Base-by-base conservation (phyloP, 2,888 invertebrate species). In the Microplitis deprimator region DNA sequence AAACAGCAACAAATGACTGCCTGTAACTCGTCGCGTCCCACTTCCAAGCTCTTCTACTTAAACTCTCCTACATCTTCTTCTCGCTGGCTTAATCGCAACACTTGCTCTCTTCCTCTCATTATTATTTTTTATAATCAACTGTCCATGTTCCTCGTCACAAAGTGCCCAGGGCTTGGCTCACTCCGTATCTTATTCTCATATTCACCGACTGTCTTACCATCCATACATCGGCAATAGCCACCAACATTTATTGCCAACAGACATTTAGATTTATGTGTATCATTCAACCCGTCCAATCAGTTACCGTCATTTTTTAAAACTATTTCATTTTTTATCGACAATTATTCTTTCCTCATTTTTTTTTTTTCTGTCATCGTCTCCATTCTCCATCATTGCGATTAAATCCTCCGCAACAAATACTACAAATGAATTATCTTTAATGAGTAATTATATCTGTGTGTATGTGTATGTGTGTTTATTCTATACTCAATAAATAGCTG, bases 1-100 rank as follows among this genome's bases (percentile, higher is more conserved):
- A 87, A 88, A 87, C 87, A 87, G 85, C 86, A 86, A 88, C 88
- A 87, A 87, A 88, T 86, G 85, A 87, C 86, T 85, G 83, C 84
- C 84, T 84, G 85, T 86, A 84, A 80, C 81, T 82, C 79, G 79
- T 81, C 80, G 76, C 81, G 74, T 79, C 77, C 78, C 65, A 75
- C 78, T 74, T 77, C 77, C 61, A 76, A n/a, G 59, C 38, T 40
- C 39, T 41, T 16, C 40, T n/a, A 29, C 69, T 75, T 64, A 69
- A 17, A 50, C 50, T 50, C 50, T 50, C 8, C 50, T 50, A 50
- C 50, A 50, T 50, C 50, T 50, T 50, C 41, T 41, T 41, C 50
- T 50, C 50, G 13, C 50, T 13, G 50, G 29, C 3, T 29, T 29
- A 29, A 29, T 29, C 29, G 29, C 29, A 29, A 29, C 29, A 29